Evolutionary conservation across 1,140 invertebrate species (phyloP).

Genomic region (Bombus pyrosoma): DNA sequence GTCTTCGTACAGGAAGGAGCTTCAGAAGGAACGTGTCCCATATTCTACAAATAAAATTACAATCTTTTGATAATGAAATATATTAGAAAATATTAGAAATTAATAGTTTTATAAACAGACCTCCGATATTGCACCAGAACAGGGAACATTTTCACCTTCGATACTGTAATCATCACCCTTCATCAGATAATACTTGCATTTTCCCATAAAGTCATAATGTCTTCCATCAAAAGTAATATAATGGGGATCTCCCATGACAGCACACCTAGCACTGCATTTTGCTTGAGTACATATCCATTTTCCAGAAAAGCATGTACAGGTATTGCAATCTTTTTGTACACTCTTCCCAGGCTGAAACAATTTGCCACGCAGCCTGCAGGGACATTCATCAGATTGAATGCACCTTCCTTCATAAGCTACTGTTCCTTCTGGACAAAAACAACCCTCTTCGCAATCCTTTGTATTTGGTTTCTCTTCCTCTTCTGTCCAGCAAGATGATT

Average conservation of each 20-base stretch:
- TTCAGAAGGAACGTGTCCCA: constrained; percentile 85
- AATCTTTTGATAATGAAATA: background rate
- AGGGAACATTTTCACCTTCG: constrained; percentile 92
- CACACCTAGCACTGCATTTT: constrained; percentile 89
- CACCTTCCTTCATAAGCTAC: constrained; percentile 89
- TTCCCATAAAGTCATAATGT: constrained; percentile 93
- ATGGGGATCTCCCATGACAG: constrained; percentile 93
- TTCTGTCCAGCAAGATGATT: constrained; percentile 83
- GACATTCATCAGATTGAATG: constrained; percentile 88
- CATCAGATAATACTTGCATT: constrained; percentile 92
- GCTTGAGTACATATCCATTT: constrained; percentile 91
- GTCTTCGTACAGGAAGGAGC: constrained; percentile 92
- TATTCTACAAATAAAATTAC: constrained; percentile 79
- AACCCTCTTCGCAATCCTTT: constrained; percentile 90
- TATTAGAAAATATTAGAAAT: background rate
- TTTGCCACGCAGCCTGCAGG: constrained; percentile 90
- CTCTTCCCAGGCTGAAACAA: constrained; percentile 88
- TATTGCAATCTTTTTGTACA: constrained; percentile 92
- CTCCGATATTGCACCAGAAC: constrained; percentile 89
- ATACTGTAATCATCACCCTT: constrained; percentile 87
- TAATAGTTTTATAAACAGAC: constrained; percentile 73
- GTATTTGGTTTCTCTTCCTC: constrained; percentile 68
- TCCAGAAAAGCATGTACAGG: constrained; percentile 88
- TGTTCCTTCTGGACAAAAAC: constrained; percentile 91
- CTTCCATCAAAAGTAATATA: constrained; percentile 95